Percentiles rank a stretch among this genome's conserved stretches.
Conservation (phyloP, 2,888 invertebrate genomes). For the Timema cristinae region DNA sequence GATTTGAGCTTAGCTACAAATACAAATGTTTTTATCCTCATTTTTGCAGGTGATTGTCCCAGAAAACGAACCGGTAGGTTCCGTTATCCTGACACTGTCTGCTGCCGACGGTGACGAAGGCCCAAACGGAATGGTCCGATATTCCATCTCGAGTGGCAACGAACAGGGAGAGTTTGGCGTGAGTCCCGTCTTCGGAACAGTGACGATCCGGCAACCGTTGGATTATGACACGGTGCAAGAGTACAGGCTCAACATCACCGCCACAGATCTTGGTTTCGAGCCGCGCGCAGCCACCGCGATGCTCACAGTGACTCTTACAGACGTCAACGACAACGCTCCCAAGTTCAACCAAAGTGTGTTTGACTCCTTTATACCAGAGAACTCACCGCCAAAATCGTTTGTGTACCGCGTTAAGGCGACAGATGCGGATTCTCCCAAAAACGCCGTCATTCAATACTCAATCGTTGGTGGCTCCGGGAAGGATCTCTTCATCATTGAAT, state of each 20-base stretch:
- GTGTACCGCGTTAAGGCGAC: conserved; percentile 72
- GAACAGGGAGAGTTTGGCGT: conserved; percentile 69
- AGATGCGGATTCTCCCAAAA: conserved; percentile 84
- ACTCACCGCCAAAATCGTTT: conserved; percentile 67
- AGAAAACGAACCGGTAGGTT: conserved; percentile 84
- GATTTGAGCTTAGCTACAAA: too few species aligned
- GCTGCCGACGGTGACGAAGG: conserved; percentile 84
- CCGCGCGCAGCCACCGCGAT: conserved; percentile 72
- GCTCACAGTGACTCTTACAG: conserved; percentile 80
- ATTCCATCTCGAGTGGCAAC: conserved; percentile 80
- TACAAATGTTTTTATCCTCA: too few species aligned
- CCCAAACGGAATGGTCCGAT: conserved; percentile 84
- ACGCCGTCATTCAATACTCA: conserved; percentile 79
- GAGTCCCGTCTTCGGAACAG: conserved; percentile 69
- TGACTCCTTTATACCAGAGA: conserved; percentile 77
- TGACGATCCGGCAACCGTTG: conserved; percentile 72
- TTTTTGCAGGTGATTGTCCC: conserved; percentile 67
- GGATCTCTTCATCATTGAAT: conserved; percentile 72
- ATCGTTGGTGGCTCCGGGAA: conserved; percentile 72
- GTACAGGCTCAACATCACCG: conserved; percentile 83
- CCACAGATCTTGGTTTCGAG: conserved; percentile 80
- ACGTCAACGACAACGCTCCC: conserved; percentile 92
- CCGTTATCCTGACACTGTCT: conserved; percentile 76
- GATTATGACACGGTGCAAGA: conserved; percentile 85
- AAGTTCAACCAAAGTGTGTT: conserved; percentile 73